Percentiles rank a stretch among this genome's conserved stretches.
Evolutionary conservation across 1,140 invertebrate species (phyloP).

Genomic region (Aphelenchoides besseyi): DNA sequence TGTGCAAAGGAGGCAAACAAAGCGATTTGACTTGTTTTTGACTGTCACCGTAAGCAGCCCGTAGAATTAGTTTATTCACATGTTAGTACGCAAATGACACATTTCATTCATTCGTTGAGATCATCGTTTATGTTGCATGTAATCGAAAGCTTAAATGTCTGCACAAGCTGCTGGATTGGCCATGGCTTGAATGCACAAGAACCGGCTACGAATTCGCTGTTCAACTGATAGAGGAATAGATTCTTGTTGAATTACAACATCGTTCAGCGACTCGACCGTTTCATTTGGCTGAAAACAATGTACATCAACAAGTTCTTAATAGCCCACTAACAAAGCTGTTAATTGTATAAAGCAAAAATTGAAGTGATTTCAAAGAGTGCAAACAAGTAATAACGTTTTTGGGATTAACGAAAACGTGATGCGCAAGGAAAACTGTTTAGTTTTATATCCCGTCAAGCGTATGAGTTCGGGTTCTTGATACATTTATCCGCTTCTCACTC

Average conservation of each 20-base stretch:
- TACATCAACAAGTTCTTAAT: not conserved
- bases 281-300: not conserved
- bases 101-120: not conserved
- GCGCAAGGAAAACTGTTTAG: not conserved
- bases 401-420: not conserved
- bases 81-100: no score
- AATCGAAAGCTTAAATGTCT: conserved; percentile 19
- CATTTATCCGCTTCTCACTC: not conserved
- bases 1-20: no score
- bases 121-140: not conserved
- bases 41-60: no score
- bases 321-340: not conserved
- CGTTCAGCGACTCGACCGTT: not conserved
- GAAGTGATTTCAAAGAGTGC: not conserved
- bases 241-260: no score
- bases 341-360: not conserved
- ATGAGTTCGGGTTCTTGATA: no score
- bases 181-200: conserved; percentile 25
- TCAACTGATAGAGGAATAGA: conserved; percentile 10
- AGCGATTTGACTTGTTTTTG: no score
- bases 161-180: conserved; percentile 29
- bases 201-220: conserved; percentile 20
- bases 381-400: not conserved
- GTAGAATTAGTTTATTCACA: not conserved
- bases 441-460: no score